phyloP scores from a whole-genome alignment of 2,113 vertebrate species.

The Myrmecophaga tridactyla region DNA sequence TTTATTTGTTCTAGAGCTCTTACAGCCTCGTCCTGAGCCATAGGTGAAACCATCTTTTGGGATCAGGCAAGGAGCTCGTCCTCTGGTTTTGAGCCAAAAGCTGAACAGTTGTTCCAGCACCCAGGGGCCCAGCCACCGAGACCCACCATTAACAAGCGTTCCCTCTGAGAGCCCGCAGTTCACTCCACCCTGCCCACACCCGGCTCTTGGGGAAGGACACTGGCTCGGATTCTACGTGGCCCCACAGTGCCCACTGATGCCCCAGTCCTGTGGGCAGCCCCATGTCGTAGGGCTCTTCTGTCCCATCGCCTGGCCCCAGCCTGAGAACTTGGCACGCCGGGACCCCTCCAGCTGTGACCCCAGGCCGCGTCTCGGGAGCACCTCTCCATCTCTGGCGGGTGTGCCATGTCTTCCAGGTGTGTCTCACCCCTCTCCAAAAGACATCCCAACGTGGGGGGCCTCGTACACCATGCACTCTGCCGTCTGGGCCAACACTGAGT shows the following conservation, averaged over 20 bases:
- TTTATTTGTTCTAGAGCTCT: slow-evolving; percentile 7
- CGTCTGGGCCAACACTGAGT: neutral
- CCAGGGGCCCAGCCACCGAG: neutral
- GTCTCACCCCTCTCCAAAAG: neutral
- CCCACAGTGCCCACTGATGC: too few relatives aligned
- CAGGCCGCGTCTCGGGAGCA: neutral
- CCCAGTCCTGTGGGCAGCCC: too few relatives aligned
- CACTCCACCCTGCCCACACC: rapidly evolving
- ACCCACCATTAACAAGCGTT: rapidly evolving
- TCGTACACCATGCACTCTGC: too few relatives aligned
- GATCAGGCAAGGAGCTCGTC: neutral
- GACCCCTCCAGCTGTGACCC: neutral
- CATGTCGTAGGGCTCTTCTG: too few relatives aligned
- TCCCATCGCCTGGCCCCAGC: neutral
- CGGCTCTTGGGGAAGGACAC: rapidly evolving
- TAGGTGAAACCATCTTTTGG: neutral
- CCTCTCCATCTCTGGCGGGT: neutral
- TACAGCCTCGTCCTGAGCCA: neutral
- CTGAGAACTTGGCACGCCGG: neutral
- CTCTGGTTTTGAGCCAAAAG: neutral
- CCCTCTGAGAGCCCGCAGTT: rapidly evolving
- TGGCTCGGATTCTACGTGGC: rapidly evolving
- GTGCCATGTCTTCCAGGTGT: neutral
- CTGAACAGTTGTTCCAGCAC: neutral
- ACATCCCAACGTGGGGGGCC: too few relatives aligned